Conservation (phyloP, 2,797 vertebrate species). For the Bradypodion pumilum region DNA sequence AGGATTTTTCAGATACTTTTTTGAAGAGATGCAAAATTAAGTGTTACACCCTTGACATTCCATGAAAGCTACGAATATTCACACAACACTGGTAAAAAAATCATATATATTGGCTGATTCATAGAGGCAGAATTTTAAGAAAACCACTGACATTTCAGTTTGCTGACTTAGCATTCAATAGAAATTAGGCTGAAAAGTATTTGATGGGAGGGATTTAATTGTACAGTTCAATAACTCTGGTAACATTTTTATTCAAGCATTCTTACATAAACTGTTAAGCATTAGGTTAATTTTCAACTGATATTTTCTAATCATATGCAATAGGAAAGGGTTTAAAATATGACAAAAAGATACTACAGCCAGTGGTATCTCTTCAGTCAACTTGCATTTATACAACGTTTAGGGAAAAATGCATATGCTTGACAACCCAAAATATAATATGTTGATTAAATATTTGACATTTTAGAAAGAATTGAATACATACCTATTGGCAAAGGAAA, state of each 20-base stretch:
- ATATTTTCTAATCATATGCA: slow-evolving; percentile 67
- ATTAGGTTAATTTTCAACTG: slow-evolving; percentile 80
- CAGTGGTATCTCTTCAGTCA: slow-evolving; percentile 38
- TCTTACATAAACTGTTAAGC: slow-evolving; percentile 81
- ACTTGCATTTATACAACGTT: neutral
- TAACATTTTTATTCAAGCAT: slow-evolving; percentile 77
- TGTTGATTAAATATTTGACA: neutral
- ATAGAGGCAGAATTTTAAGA: slow-evolving; percentile 88
- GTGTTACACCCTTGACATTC: slow-evolving; percentile 68
- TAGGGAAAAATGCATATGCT: slow-evolving; percentile 5
- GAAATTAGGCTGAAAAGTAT: slow-evolving; percentile 79
- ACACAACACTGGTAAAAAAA: slow-evolving; percentile 76
- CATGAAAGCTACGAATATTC: slow-evolving; percentile 72
- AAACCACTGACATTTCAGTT: slow-evolving; percentile 93
- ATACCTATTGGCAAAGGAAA: neutral
- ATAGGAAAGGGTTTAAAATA: slow-evolving; percentile 59
- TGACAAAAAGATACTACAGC: slow-evolving; percentile 32
- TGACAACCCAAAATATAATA: neutral
- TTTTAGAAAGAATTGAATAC: neutral
- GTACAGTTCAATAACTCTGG: slow-evolving; percentile 76
- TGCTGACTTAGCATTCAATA: slow-evolving; percentile 96
- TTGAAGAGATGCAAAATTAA: slow-evolving; percentile 66
- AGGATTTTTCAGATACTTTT: slow-evolving; percentile 68
- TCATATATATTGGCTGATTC: slow-evolving; percentile 84
- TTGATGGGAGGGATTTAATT: slow-evolving; percentile 78